Evolutionary conservation across 2,888 invertebrate species (phyloP).

Genomic region (Acleris emargana): DNA sequence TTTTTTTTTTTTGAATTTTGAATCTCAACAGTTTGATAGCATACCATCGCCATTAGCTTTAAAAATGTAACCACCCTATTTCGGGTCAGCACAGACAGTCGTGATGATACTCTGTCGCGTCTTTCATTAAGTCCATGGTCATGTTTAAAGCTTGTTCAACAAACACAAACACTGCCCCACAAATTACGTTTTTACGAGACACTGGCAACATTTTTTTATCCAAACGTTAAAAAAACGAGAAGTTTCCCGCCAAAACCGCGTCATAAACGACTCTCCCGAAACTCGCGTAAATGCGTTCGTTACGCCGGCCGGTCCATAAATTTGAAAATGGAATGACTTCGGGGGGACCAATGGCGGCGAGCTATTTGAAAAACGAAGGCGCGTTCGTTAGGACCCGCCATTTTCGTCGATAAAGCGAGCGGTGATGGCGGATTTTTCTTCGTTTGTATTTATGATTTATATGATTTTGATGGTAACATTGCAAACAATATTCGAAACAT

Average conservation of each 20-base stretch:
- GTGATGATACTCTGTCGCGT: too few species aligned
- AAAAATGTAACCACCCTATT: too few species aligned
- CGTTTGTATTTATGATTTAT: slow-evolving; percentile 23
- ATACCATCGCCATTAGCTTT: too few species aligned
- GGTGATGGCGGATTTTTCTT: slow-evolving; percentile 28
- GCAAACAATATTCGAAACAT: too few species aligned
- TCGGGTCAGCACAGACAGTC: too few species aligned
- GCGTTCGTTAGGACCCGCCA: slow-evolving; percentile 40
- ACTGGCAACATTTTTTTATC: slow-evolving; percentile 24
- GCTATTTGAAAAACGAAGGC: slow-evolving; percentile 43
- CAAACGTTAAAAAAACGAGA: slow-evolving; percentile 25
- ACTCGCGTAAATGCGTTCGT: slow-evolving; percentile 46
- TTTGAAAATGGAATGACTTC: slow-evolving; percentile 56
- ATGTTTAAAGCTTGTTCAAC: slow-evolving; percentile 2
- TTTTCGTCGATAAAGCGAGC: slow-evolving; percentile 37
- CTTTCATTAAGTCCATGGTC: too few species aligned
- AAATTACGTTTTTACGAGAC: slow-evolving; percentile 22
- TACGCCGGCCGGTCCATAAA: slow-evolving; percentile 56
- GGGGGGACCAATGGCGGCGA: slow-evolving; percentile 47
- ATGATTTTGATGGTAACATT: background rate
- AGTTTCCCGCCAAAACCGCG: slow-evolving; percentile 26
- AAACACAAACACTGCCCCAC: slow-evolving; percentile 9
- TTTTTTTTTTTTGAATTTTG: too few species aligned
- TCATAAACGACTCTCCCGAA: slow-evolving; percentile 45
- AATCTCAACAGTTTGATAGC: too few species aligned